Base-by-base conservation (phyloP, 2,113 vertebrate genomes). In the Passer montanus region DNA sequence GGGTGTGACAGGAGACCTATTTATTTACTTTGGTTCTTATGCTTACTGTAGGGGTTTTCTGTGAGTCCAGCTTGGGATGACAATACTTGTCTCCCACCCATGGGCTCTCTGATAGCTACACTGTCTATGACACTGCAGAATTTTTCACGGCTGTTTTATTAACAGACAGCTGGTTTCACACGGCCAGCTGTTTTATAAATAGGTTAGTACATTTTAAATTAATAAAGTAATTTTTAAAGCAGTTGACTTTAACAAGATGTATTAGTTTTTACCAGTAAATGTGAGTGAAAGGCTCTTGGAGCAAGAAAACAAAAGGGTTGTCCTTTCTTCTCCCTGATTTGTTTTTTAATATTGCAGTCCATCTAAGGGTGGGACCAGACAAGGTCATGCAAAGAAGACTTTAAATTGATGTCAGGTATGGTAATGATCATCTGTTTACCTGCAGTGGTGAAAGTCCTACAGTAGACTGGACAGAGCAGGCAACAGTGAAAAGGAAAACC, bases 1-100 rank as follows among this genome's bases (percentile, higher is more conserved):
- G 96, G 90, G 85, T 90, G 83, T 93, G 88, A 96, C 73, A 49
- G 56, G 72, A 86, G 79, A 94, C 64, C 59, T 92, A 12, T 90
- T 95, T 95, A 70, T 94, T 84, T 90, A 33, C 37, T 89, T 91
- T 76, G 46, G 52, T 95, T 84, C 90, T 72, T 63, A 23, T 46
- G 24, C 59, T 81, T 86, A 59, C 75, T 59, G 13, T 56, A 64
- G 64, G 68, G 69, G 6, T 50, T 95, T 90, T 94, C 79, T 44
- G 59, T 67, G 72, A 86, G 68, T 93, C 74, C 60, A 64, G 11
- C 47, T 84, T 93, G 2, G 1, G 58, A 30, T 86, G 88, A 63
- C 50, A 86, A 14, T 74, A 44, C 19, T 87, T 89, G 52, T 78
- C 26, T 91, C 44, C 84, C 68, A 84, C 19, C 64, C 69, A 6